Percentiles rank a stretch among this genome's conserved stretches.
These are phyloP conservation scores for Laupala kohalensis DNA, from an alignment of 1,140 invertebrate genomes.

Conservation along the genomic window DNA sequence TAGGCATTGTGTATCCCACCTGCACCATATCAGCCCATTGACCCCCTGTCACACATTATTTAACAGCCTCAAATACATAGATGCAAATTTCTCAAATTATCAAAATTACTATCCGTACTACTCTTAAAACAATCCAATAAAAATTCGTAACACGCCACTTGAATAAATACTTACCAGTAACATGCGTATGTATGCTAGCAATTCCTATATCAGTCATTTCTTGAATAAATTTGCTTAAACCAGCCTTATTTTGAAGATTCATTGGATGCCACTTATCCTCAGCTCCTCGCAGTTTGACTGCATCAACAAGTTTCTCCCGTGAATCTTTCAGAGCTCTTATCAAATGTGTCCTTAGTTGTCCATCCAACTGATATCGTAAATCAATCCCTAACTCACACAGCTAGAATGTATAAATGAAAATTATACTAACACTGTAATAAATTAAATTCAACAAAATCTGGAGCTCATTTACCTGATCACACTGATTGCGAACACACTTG, in stretches of 20 bases:
- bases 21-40: no score
- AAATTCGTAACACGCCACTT: neutral
- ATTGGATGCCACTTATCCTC: constrained; percentile 61
- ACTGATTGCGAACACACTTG: constrained; percentile 57
- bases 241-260: constrained; percentile 44
- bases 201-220: constrained; percentile 43
- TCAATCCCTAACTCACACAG: constrained; percentile 60
- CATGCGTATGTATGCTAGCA: constrained; percentile 33
- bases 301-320: constrained; percentile 60
- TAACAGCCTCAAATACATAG: neutral
- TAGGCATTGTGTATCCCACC: no score
- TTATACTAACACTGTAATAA: no score
- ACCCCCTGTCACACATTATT: no score
- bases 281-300: constrained; percentile 48
- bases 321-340: constrained; percentile 46
- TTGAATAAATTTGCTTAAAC: constrained; percentile 36
- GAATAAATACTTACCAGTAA: constrained; percentile 32
- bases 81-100: no score
- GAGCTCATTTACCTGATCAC: constrained; percentile 43
- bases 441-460: no score
- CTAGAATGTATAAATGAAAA: constrained; percentile 26
- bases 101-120: no score
- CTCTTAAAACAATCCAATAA: no score
- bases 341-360: constrained; percentile 54
- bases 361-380: constrained; percentile 71